phyloP scores from a whole-genome alignment of 2,113 vertebrate species.

The Cichladusa arquata region DNA sequence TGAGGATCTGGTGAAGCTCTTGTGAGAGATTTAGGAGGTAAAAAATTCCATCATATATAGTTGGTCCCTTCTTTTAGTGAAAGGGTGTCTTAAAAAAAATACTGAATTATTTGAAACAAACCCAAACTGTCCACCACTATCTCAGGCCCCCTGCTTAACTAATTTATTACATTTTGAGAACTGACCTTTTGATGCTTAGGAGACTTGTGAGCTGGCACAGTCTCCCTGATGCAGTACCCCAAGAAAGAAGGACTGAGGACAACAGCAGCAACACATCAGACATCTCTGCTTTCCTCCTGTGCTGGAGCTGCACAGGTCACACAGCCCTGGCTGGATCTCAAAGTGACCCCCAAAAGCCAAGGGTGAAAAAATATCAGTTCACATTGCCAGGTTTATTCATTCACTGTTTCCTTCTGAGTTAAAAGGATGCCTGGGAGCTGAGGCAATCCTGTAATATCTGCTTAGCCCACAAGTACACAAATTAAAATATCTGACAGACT shows the following conservation, averaged over 20 bases:
- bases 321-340: neutral
- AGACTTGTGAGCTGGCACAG: neutral
- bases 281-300: neutral
- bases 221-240: fast-evolving
- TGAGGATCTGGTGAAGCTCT: neutral
- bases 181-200: neutral
- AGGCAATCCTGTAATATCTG: conserved; percentile 48
- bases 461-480: conserved; percentile 71
- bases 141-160: neutral
- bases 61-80: neutral
- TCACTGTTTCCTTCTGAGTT: conserved; percentile 33
- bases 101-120: neutral
- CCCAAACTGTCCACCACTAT: neutral
- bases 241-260: neutral
- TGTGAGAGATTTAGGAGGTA: neutral
- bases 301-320: neutral
- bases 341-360: neutral
- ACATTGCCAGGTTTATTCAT: neutral
- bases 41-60: neutral
- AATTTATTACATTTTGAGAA: neutral
- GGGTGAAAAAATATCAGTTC: neutral
- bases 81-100: neutral
- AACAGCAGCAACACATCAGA: neutral
- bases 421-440: conserved; percentile 20
- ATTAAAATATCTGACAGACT: conserved; percentile 84